Conservation (phyloP, 1,140 invertebrate species). For the Onthophagus taurus region DNA sequence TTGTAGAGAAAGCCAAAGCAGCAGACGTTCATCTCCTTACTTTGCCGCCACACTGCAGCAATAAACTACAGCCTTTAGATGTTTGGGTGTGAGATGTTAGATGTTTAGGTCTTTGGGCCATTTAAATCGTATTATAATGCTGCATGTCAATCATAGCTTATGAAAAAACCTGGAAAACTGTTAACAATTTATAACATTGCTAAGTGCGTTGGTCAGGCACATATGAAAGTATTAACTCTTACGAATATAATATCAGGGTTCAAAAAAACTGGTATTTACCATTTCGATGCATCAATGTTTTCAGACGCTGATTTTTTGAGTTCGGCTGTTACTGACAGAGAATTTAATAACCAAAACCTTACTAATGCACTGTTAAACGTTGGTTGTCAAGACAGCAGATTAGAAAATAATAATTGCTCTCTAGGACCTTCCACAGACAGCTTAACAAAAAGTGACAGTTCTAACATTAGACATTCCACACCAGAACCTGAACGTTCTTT, state of each 20-base stretch:
- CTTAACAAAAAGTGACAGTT: too few species aligned
- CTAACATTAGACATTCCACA: too few species aligned
- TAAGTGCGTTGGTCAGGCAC: background rate
- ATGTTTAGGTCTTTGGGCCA: background rate
- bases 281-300: background rate
- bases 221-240: background rate
- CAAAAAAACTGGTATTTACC: background rate
- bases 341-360: too few species aligned
- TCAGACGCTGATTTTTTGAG: background rate
- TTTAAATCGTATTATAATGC: background rate
- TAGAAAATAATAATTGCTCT: too few species aligned
- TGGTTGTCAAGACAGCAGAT: too few species aligned
- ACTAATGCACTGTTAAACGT: too few species aligned
- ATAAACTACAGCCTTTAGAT: slow-evolving; percentile 40
- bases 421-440: too few species aligned
- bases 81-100: too few species aligned
- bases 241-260: background rate
- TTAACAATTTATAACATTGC: background rate
- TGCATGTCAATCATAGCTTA: background rate
- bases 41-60: slow-evolving; percentile 35
- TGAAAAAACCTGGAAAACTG: background rate
- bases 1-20: slow-evolving; percentile 24
- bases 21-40: slow-evolving; percentile 33
- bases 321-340: background rate
- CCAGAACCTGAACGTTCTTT: too few species aligned